Percentiles rank a stretch among this genome's conserved stretches.
Evolutionary conservation across 2,888 invertebrate species (phyloP).

Genomic region (Leptopterna dolabrata): DNA sequence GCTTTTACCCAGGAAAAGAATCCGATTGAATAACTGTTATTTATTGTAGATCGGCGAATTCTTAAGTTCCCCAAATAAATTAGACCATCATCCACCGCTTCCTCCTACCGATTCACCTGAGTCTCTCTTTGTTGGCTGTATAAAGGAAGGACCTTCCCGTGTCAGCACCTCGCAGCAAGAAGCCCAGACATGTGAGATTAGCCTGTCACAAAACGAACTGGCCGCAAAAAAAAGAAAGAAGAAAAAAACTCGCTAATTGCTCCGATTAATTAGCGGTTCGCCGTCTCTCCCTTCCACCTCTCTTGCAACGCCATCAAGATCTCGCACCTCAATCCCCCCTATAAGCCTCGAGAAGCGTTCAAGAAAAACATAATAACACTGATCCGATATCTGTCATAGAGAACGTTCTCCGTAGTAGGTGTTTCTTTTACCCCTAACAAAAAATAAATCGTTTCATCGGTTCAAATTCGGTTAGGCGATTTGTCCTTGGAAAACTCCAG

Average conservation of each 20-base stretch:
- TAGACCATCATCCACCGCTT: too few relatives aligned
- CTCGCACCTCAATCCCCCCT: background rate
- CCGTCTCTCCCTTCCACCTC: background rate
- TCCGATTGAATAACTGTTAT: too few relatives aligned
- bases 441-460: conserved; percentile 1
- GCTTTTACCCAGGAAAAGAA: too few relatives aligned
- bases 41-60: too few relatives aligned
- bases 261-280: conserved; percentile 19
- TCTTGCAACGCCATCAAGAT: conserved; percentile 8
- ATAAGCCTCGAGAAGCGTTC: background rate
- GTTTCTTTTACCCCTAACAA: background rate
- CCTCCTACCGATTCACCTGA: background rate
- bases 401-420: background rate
- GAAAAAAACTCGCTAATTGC: conserved; percentile 8
- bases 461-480: background rate
- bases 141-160: background rate
- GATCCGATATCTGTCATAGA: background rate
- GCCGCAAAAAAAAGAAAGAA: too few relatives aligned
- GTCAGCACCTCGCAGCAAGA: background rate
- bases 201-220: conserved; percentile 15
- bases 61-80: too few relatives aligned
- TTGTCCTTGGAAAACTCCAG: conserved; percentile 21
- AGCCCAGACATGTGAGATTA: background rate
- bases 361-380: conserved; percentile 13
- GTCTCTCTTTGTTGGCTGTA: background rate